phyloP scores from a whole-genome alignment of 2,888 invertebrate species.

The Cheilosia grossa region DNA sequence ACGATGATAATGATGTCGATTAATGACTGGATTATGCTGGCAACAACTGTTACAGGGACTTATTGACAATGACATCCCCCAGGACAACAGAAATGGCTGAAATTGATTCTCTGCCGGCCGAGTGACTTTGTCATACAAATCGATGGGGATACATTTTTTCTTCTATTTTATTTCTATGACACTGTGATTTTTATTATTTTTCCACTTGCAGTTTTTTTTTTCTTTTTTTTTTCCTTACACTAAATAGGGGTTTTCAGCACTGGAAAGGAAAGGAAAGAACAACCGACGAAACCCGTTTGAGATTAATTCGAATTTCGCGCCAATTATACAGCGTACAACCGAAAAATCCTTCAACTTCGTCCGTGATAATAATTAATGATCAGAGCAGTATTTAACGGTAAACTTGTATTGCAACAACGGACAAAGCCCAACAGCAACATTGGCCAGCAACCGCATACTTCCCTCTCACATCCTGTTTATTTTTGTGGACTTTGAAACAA shows the following conservation, averaged over 20 bases:
- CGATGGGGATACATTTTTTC: slow-evolving; percentile 27
- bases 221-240: not conserved
- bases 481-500: slow-evolving; percentile 37
- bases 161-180: slow-evolving; percentile 11
- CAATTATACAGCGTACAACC: slow-evolving; percentile 4
- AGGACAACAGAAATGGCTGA: slow-evolving; percentile 19
- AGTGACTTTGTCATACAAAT: slow-evolving; percentile 28
- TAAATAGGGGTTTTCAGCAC: not conserved
- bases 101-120: slow-evolving; percentile 1
- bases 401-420: slow-evolving; percentile 39
- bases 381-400: slow-evolving; percentile 49
- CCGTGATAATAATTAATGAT: slow-evolving; percentile 48
- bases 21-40: slow-evolving; percentile 34
- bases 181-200: slow-evolving; percentile 27
- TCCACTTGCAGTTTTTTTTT: slow-evolving; percentile 29
- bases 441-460: not conserved
- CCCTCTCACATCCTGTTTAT: slow-evolving; percentile 38
- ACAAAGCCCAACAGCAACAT: slow-evolving; percentile 17
- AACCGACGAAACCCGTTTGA: slow-evolving; percentile 13
- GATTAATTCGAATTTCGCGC: slow-evolving; percentile 27
- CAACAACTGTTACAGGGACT: slow-evolving; percentile 37
- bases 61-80: slow-evolving; percentile 62
- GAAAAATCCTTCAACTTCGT: slow-evolving; percentile 46
- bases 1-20: slow-evolving; percentile 47
- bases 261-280: slow-evolving; percentile 9